phyloP scores from a whole-genome alignment of 2,113 vertebrate genomes.

The Genyomyrus donnyi region DNA sequence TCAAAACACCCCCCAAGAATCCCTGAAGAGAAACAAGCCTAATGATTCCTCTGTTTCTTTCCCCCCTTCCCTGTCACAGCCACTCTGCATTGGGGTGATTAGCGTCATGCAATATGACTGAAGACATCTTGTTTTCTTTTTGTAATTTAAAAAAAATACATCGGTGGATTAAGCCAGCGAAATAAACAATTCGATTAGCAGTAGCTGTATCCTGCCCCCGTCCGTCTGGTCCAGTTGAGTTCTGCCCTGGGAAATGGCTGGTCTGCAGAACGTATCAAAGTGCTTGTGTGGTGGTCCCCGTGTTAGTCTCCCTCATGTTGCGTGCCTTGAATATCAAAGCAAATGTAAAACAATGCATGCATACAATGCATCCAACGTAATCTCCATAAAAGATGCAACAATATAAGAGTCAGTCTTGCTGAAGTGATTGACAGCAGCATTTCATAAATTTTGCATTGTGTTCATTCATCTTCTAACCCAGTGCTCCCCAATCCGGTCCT shows the following conservation, averaged over 20 bases:
- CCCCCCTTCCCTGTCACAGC: not conserved
- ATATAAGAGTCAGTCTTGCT: not conserved
- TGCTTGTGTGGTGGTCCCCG: not conserved
- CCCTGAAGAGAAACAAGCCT: constrained; percentile 19
- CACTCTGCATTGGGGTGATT: not conserved
- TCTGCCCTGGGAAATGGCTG: not conserved
- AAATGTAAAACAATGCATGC: not conserved
- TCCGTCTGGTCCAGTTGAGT: not conserved
- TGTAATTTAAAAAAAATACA: not conserved
- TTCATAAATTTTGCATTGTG: not conserved
- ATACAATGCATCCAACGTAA: not conserved
- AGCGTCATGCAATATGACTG: not conserved
- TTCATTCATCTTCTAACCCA: not conserved
- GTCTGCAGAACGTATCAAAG: not conserved
- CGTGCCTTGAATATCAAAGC: not conserved
- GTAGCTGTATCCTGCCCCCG: not conserved
- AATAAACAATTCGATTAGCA: not conserved
- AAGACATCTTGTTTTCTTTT: not conserved
- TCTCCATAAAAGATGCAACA: not conserved
- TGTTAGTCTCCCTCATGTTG: not conserved
- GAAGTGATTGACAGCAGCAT: not conserved
- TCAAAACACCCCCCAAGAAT: constrained; percentile 7
- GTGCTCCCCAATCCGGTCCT: no score
- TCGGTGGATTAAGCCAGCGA: not conserved
- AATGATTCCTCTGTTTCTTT: not conserved